Evolutionary conservation across 2,113 vertebrate species (phyloP), one percentile per base, ranked within the genome.

Genomic region (Pelmatolapia mariae): DNA sequence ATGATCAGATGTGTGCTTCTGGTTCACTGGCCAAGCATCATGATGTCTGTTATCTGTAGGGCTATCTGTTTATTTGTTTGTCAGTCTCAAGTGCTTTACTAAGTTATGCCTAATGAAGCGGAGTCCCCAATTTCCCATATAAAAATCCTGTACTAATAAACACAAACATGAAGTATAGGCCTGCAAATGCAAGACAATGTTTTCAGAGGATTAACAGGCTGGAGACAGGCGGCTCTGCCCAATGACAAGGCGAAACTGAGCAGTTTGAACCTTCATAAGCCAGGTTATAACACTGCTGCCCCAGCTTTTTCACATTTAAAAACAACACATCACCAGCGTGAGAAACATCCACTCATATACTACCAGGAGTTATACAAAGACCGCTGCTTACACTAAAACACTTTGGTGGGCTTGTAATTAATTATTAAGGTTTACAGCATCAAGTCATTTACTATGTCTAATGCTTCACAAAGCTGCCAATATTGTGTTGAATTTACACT

Each of bases 21-120:
- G 88, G 87, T 86, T 89, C 81, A 4, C 87, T 59, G 57, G 83
- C 87, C 63, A 33, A 82, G 86, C 91, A 84, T 87, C 73, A n/a
- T 38, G 26, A 66, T 24, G 90, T 87, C 92, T 92, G 91, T 94
- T 94, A 89, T 95, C 89, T 91, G 93, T 91, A 82, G 82, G 84
- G 57, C 79, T 78, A 81, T 83, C 88, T 93, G 88, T 91, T 94
- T 95, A 92, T 94, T 94, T 96, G 94, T 95, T 95, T 96, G 94
- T 95, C 92, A 81, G 92, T 94, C 94, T 95, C 88, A 80, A 93
- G 89, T 87, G 91, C 68, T 91, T 94, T 86, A 83, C 81, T 80
- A 85, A 90, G 88, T 80, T 45, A 53, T 86, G 83, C 88, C 83
- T 87, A 83, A 90, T 79, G 82, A 91, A 93, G 86, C 1, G 10